A percentile compares a stretch with the other conserved stretches of the same genome.
These are phyloP conservation scores for crab-eating macaque (Macaca fascicularis) DNA, from an alignment of 2,113 vertebrate species.

Conservation along the genomic window T2T-MFA8v1.1 NC_088376.1:126634001-126634500, in stretches of 20 bases:
- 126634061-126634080: neutral
- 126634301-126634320: neutral
- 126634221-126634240: neutral
- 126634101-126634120: slow-evolving; percentile 44
- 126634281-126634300: neutral
- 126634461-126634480: slow-evolving; percentile 62
- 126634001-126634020: slow-evolving; percentile 50
- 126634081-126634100: slow-evolving; percentile 37
- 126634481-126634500: slow-evolving; percentile 55
- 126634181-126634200: neutral
- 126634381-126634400: slow-evolving; percentile 10
- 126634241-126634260: neutral
- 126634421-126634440: slow-evolving; percentile 27
- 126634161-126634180: neutral
- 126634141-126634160: neutral
- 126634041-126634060: slow-evolving; percentile 45
- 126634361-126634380: neutral
- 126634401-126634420: neutral
- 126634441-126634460: slow-evolving; percentile 3
- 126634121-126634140: slow-evolving; percentile 28
- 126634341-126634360: neutral
- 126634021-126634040: slow-evolving; percentile 54
- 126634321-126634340: neutral
- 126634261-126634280: neutral
- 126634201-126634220: neutral